Base-by-base conservation (phyloP, 2,797 vertebrate genomes). In the Pseudotriccus pelzelni region DNA sequence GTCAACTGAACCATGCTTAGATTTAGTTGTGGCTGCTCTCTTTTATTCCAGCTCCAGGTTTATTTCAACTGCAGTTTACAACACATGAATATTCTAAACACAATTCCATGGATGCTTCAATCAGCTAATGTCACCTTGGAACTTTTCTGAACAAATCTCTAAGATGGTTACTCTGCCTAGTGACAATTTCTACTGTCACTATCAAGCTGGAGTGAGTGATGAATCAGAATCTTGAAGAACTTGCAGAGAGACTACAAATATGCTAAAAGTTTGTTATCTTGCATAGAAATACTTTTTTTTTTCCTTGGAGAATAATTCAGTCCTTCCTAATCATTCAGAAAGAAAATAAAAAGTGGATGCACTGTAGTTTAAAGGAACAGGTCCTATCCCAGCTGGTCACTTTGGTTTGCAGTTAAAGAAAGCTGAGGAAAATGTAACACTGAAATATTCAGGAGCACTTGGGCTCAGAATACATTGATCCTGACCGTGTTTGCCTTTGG, bases 401-500 rank as follows among this genome's bases (percentile, higher is more conserved):
- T 90, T 73, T 77, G 52, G 60, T 74, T 69, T 90, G 70, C 79
- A 75, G 46, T 30, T 50, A 72, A 49, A 74, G 60, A 43, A 89
- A 76, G 58, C 47, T 77, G 30, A 86, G 53, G 47, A 78, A 75
- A 67, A 78, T 36, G 41, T 52, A 84, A 23, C 50, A 49, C 28
- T 80, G 72, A 92, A 94, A 94, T 81, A 94, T 78, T 87, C 68
- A 89, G 69, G 77, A 89, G 76, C 27, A 15, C 28, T 58, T 93
- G 66, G 72, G 66, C 73, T 90, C 58, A 62, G 60, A 75, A 52
- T 47, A 44, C 36, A 62, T 7, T 74, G 39, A 39, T 95, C 8
- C 62, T 86, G 79, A 52, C 55, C 74, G 12, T 2, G 1, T 52
- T 78, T 68, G 55, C 16, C 44, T 88, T 39, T 34, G 52, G 67